These are phyloP conservation scores for Heliconius himera DNA, from an alignment of 1,140 invertebrate genomes.

Conservation along the genomic window DNA sequence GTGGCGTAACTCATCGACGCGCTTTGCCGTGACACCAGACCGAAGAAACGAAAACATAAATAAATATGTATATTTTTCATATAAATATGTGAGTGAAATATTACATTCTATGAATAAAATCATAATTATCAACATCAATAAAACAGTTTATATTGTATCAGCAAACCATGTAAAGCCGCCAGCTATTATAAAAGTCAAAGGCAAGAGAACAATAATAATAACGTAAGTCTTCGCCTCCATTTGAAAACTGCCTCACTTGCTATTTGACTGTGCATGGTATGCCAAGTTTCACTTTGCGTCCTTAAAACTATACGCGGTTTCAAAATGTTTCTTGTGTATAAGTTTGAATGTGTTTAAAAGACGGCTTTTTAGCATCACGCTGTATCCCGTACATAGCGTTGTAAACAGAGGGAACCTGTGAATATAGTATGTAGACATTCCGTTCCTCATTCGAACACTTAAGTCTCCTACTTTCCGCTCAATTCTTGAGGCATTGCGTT, in stretches of 20 bases:
- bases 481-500: too few species aligned
- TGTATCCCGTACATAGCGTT: too few species aligned
- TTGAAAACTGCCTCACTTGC: slow-evolving; percentile 51
- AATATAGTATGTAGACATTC: too few species aligned
- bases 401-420: too few species aligned
- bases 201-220: slow-evolving; percentile 65
- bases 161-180: slow-evolving; percentile 42
- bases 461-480: too few species aligned
- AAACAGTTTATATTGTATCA: slow-evolving; percentile 22
- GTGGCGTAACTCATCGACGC: too few species aligned
- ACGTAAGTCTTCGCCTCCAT: slow-evolving; percentile 55
- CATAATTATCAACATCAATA: slow-evolving; percentile 26
- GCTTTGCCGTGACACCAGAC: too few species aligned
- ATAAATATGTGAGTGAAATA: too few species aligned
- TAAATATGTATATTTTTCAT: too few species aligned
- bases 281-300: slow-evolving; percentile 11
- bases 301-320: background rate
- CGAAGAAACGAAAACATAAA: too few species aligned
- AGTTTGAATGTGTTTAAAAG: background rate
- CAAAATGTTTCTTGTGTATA: background rate
- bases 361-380: too few species aligned
- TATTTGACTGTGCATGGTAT: slow-evolving; percentile 38
- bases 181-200: slow-evolving; percentile 57
- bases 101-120: background rate
- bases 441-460: too few species aligned